Percentiles rank a stretch among this genome's conserved stretches.
These are phyloP conservation scores for Drosophila burlai DNA, from an alignment of 1,140 invertebrate species.

Conservation along the genomic window DNA sequence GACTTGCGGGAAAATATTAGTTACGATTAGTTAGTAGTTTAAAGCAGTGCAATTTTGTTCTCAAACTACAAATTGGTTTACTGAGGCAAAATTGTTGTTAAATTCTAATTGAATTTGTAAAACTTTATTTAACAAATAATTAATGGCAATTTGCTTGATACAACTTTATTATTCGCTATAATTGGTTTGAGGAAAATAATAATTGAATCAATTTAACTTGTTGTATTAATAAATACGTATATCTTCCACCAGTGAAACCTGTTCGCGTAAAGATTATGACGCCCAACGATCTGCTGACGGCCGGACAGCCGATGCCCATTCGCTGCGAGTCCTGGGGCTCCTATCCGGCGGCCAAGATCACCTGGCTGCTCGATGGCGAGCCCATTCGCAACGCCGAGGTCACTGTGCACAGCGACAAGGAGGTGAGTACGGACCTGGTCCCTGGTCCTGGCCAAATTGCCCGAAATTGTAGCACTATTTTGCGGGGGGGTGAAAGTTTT, in stretches of 20 bases:
- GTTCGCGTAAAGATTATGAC: constrained; percentile 89
- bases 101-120: not conserved
- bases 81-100: not conserved
- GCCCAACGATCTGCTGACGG: constrained; percentile 87
- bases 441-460: constrained; percentile 28
- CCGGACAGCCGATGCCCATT: constrained; percentile 87
- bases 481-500: constrained; percentile 31
- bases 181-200: not conserved
- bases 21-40: not conserved
- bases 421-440: constrained; percentile 57
- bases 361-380: constrained; percentile 89
- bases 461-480: constrained; percentile 47
- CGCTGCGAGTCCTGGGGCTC: constrained; percentile 91
- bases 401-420: constrained; percentile 82
- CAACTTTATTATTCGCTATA: not conserved
- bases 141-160: not conserved
- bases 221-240: not conserved
- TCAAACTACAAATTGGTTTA: not conserved
- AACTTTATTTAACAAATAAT: not conserved
- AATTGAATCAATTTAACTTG: not conserved
- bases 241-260: constrained; percentile 88
- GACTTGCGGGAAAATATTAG: not conserved
- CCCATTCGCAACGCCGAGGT: constrained; percentile 86
- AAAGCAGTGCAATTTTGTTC: not conserved
- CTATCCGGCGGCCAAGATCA: constrained; percentile 90